These are phyloP conservation scores for Acanthosoma haemorrhoidale DNA, from an alignment of 2,888 invertebrate species.

Conservation along the genomic window DNA sequence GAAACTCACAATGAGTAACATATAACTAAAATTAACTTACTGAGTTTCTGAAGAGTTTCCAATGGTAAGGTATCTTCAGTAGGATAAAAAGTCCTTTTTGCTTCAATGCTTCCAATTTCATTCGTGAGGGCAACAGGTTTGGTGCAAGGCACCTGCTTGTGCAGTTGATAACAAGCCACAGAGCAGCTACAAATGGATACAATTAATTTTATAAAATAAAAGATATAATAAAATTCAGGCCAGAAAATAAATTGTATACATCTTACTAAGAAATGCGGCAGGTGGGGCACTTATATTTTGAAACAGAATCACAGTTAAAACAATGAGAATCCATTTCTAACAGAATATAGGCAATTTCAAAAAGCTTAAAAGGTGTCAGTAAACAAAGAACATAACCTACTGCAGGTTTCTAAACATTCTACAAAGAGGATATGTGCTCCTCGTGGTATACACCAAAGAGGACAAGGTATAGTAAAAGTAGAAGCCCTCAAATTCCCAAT, in stretches of 20 bases:
- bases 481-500: no score
- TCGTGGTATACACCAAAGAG: no score
- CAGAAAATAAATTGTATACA: neutral
- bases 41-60: constrained; percentile 26
- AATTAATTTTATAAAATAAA: neutral
- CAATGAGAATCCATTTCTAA: neutral
- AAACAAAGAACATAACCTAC: no score
- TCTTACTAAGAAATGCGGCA: constrained; percentile 33
- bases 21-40: constrained; percentile 13
- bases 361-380: no score
- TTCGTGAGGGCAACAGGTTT: neutral
- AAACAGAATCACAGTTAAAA: neutral
- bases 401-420: no score
- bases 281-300: constrained; percentile 32
- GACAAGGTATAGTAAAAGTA: no score
- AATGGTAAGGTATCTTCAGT: constrained; percentile 34
- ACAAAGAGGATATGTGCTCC: no score
- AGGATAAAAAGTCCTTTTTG: constrained; percentile 14
- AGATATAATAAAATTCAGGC: neutral
- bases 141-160: constrained; percentile 23
- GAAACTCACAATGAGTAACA: neutral
- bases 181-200: constrained; percentile 30
- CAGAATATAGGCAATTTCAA: no score
- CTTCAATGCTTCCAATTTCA: neutral
- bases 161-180: constrained; percentile 30